These are phyloP conservation scores for Sander lucioperca DNA, from an alignment of 2,113 vertebrate species.

Conservation along the genomic window DNA sequence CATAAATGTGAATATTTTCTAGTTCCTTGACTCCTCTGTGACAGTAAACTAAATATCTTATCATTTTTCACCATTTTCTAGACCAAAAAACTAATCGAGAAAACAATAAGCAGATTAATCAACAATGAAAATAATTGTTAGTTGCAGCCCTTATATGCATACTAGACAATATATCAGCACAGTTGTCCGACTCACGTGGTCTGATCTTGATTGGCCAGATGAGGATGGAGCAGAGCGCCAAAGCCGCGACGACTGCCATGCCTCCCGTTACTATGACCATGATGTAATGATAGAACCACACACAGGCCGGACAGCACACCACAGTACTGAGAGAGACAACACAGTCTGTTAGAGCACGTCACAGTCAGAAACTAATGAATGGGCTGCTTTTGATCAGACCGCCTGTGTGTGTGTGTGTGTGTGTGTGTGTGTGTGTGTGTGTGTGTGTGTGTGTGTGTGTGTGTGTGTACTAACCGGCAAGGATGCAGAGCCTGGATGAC, in stretches of 20 bases:
- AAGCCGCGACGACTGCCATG: slow-evolving; percentile 77
- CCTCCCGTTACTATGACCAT: slow-evolving; percentile 92
- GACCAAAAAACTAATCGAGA: too few species aligned
- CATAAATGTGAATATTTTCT: too few species aligned
- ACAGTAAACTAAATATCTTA: too few species aligned
- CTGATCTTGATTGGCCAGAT: slow-evolving; percentile 91
- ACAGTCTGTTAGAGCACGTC: not conserved
- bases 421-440: not conserved
- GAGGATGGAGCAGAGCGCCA: slow-evolving; percentile 87
- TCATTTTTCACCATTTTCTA: too few species aligned
- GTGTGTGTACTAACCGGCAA: slow-evolving; percentile 87
- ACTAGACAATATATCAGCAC: not conserved
- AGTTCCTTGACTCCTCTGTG: too few species aligned
- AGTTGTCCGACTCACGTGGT: slow-evolving; percentile 82
- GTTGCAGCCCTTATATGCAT: too few species aligned
- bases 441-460: not conserved
- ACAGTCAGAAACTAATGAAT: not conserved
- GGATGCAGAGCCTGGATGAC: slow-evolving; percentile 91
- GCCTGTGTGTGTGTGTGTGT: not conserved
- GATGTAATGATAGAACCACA: slow-evolving; percentile 90
- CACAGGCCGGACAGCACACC: slow-evolving; percentile 87
- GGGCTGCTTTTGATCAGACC: too few species aligned
- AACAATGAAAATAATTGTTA: too few species aligned
- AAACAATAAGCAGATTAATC: too few species aligned
- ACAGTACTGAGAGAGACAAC: slow-evolving; percentile 76